Conservation (phyloP, 2,113 vertebrate species). For the Grus americana region DNA sequence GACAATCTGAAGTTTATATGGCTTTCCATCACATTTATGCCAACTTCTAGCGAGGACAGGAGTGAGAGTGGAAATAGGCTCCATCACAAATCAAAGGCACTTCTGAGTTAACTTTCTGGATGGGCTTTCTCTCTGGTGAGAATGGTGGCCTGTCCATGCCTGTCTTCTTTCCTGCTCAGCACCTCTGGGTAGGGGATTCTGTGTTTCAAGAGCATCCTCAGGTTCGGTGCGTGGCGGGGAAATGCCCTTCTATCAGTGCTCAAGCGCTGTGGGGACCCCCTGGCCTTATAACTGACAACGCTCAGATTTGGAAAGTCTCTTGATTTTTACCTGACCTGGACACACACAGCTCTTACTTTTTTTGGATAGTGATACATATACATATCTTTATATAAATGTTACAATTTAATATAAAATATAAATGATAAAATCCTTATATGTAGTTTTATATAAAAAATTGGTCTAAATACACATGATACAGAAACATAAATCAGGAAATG, state of each 20-base stretch:
- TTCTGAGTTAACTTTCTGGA: neutral
- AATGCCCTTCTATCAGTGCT: neutral
- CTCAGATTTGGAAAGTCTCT: neutral
- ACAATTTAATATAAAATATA: neutral
- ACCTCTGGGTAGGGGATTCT: neutral
- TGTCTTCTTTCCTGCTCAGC: neutral
- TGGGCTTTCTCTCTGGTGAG: neutral
- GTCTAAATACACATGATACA: neutral
- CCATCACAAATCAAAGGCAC: neutral
- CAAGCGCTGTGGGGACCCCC: fast-evolving
- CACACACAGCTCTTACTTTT: neutral
- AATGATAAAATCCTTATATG: neutral
- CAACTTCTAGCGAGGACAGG: neutral
- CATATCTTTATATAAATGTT: neutral
- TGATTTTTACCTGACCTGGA: neutral
- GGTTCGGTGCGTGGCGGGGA: neutral
- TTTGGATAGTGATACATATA: neutral
- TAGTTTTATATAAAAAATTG: neutral
- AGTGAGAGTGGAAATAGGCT: neutral
- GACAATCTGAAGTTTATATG: neutral
- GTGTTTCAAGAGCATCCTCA: neutral
- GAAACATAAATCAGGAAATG: neutral
- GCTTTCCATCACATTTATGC: neutral
- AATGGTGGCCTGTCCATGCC: fast-evolving
- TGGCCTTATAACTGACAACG: neutral